A percentile compares a stretch with the other conserved stretches of the same genome.
Evolutionary conservation across 2,888 invertebrate genomes (phyloP).

Genomic region (Diarsia mendica): DNA sequence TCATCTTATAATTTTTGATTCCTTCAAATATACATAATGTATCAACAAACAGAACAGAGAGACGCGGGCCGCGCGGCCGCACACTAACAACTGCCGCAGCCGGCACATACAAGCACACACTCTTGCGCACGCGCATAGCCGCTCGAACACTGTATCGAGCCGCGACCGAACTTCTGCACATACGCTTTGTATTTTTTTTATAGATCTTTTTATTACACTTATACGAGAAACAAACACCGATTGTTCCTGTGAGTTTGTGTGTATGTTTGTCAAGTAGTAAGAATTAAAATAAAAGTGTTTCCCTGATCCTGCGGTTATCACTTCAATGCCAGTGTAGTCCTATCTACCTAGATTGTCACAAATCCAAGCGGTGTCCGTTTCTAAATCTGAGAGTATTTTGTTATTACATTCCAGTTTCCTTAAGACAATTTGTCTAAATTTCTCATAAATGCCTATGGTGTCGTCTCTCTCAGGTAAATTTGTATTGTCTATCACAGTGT

Average conservation of each 20-base stretch:
- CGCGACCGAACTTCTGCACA: conserved; percentile 88
- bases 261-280: conserved; percentile 29
- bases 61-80: conserved; percentile 81
- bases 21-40: conserved; percentile 90
- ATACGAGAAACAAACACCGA: conserved; percentile 67
- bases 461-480: conserved; percentile 85
- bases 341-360: conserved; percentile 55
- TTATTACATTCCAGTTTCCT: conserved; percentile 75
- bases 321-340: conserved; percentile 11
- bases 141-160: conserved; percentile 78
- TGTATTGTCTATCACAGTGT: conserved; percentile 89
- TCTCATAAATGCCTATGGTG: conserved; percentile 83
- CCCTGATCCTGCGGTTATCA: conserved; percentile 7
- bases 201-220: conserved; percentile 66
- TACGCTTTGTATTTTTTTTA: conserved; percentile 87
- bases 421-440: conserved; percentile 72
- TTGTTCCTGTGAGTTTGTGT: conserved; percentile 61
- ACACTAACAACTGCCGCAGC: conserved; percentile 66
- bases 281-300: conserved; percentile 20
- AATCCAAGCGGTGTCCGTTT: conserved; percentile 74
- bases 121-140: conserved; percentile 68
- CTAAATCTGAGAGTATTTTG: conserved; percentile 73
- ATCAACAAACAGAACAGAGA: conserved; percentile 90
- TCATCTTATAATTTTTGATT: conserved; percentile 91
- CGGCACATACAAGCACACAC: conserved; percentile 65